Evolutionary conservation across 2,113 vertebrate species (phyloP).

Genomic region (Barbus barbus): DNA sequence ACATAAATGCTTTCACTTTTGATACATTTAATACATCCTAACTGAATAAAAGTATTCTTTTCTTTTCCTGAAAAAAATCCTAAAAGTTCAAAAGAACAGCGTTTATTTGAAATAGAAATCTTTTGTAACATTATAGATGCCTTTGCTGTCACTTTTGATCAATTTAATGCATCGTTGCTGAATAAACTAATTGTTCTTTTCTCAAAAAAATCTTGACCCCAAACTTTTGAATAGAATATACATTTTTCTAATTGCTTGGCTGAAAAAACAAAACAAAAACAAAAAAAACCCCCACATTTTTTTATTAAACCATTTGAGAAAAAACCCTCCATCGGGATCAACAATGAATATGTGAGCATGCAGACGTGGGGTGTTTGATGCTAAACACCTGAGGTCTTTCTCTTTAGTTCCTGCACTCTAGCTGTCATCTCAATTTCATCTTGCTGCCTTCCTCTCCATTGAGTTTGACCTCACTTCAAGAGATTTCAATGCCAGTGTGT

Average conservation of each 20-base stretch:
- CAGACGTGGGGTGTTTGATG: not conserved
- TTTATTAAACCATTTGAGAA: not conserved
- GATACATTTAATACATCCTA: not conserved
- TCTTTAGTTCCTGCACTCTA: conserved; percentile 17
- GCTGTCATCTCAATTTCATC: conserved; percentile 37
- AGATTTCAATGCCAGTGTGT: conserved; percentile 8
- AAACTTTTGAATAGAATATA: not conserved
- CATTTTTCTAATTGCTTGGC: not conserved
- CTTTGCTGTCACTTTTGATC: not conserved
- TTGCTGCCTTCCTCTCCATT: conserved; percentile 3
- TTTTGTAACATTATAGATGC: not conserved
- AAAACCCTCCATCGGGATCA: not conserved
- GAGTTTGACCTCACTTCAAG: conserved; percentile 19
- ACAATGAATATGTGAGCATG: conserved; percentile 20
- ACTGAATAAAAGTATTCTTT: not conserved
- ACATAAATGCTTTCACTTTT: not conserved
- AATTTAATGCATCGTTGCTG: not conserved
- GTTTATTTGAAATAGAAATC: not conserved
- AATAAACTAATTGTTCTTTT: not conserved
- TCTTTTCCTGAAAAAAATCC: not conserved
- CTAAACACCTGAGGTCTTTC: conserved; percentile 27
- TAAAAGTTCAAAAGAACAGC: not conserved
- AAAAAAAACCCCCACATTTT: not conserved
- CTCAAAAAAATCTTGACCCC: not conserved
- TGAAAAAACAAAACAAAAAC: not conserved